Conservation (phyloP, 2,797 vertebrate genomes). For the Cyclopterus lumpus region DNA sequence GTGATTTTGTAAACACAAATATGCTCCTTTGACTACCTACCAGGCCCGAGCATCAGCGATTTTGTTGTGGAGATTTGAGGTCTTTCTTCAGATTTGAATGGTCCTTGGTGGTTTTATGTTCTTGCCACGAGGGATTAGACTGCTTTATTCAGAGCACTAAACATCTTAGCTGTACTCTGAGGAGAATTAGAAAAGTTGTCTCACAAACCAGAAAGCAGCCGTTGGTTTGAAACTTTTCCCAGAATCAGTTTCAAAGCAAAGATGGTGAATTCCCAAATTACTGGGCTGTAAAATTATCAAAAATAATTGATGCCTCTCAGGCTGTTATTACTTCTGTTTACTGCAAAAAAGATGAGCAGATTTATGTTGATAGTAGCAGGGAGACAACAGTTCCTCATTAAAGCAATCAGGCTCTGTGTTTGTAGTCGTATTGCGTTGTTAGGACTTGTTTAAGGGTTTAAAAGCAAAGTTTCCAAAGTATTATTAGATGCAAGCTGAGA, state of each 20-base stretch:
- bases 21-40: constrained; percentile 45
- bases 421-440: constrained; percentile 20
- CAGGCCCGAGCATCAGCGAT: constrained; percentile 29
- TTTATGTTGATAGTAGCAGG: constrained; percentile 30
- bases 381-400: constrained; percentile 34
- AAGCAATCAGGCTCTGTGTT: constrained; percentile 32
- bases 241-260: constrained; percentile 56
- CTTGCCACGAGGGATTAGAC: constrained; percentile 65
- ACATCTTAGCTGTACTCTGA: constrained; percentile 60
- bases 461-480: constrained; percentile 25
- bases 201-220: constrained; percentile 53
- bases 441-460: constrained; percentile 29
- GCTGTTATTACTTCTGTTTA: constrained; percentile 57
- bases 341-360: constrained; percentile 37
- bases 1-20: constrained; percentile 56
- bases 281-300: constrained; percentile 58
- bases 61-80: constrained; percentile 52
- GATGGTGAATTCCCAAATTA: constrained; percentile 54
- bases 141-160: constrained; percentile 49
- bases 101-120: constrained; percentile 63
- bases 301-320: constrained; percentile 37
- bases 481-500: constrained; percentile 2
- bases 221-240: constrained; percentile 52
- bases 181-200: constrained; percentile 54
- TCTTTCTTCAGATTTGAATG: constrained; percentile 47